A percentile compares a stretch with the other conserved stretches of the same genome.
Conservation (phyloP, 2,113 vertebrate species). For the Pollachius pollachius region DNA sequence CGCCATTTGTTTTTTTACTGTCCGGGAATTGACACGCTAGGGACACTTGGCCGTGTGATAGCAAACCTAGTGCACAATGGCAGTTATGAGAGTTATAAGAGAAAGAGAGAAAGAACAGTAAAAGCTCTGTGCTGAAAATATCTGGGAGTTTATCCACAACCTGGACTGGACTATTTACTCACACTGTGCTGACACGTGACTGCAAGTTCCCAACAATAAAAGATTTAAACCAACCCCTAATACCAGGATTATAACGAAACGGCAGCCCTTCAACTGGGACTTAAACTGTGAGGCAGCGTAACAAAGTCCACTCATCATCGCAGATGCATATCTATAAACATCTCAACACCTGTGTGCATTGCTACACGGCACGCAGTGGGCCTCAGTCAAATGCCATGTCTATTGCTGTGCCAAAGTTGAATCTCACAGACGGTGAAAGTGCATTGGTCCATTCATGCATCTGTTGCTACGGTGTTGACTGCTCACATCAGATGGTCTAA, state of each 20-base stretch:
- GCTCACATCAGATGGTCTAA: background rate
- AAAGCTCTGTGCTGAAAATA: slow-evolving; percentile 59
- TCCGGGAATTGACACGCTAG: too few relatives aligned
- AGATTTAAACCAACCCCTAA: slow-evolving; percentile 26
- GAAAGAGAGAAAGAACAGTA: slow-evolving; percentile 54
- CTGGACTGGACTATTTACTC: slow-evolving; percentile 46
- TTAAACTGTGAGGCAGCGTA: too few relatives aligned
- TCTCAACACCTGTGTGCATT: slow-evolving; percentile 21
- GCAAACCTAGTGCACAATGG: too few relatives aligned
- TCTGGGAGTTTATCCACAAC: slow-evolving; percentile 56
- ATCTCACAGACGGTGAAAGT: slow-evolving; percentile 42
- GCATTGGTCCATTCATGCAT: background rate
- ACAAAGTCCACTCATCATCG: slow-evolving; percentile 52
- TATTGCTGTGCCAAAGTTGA: slow-evolving; percentile 25
- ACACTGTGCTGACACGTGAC: slow-evolving; percentile 38
- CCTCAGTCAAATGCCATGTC: slow-evolving; percentile 38
- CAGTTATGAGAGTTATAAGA: background rate
- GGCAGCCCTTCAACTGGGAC: slow-evolving; percentile 34
- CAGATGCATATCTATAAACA: slow-evolving; percentile 30
- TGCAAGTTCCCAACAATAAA: slow-evolving; percentile 42
- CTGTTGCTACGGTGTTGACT: slow-evolving; percentile 1
- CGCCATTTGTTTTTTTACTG: too few relatives aligned
- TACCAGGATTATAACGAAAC: slow-evolving; percentile 35
- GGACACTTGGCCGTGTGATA: too few relatives aligned
- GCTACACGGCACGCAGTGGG: slow-evolving; percentile 18